phyloP scores from a whole-genome alignment of 2,888 invertebrate species.

The Drosophila eohydei region DNA sequence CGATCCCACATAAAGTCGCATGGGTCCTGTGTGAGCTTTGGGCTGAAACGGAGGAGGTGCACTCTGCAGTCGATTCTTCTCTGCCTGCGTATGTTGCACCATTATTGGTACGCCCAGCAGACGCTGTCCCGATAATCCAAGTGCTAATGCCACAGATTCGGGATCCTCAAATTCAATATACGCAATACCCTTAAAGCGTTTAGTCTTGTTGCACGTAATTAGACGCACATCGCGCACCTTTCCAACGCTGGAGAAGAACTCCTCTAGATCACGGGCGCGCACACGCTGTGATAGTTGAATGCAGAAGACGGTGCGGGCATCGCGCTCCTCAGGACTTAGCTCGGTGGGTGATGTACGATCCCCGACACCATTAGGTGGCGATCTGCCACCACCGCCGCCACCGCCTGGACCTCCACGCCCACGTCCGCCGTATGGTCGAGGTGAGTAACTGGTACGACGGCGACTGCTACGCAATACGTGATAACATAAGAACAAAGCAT shows the following conservation, averaged over 20 bases:
- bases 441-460: constrained; percentile 84
- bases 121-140: constrained; percentile 98
- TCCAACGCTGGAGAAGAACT: constrained; percentile 99
- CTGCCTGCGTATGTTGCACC: constrained; percentile 98
- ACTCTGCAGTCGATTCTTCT: constrained; percentile 96
- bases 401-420: constrained; percentile 75
- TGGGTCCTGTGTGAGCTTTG: constrained; percentile 96
- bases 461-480: constrained; percentile 60
- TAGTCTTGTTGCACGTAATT: constrained; percentile 99
- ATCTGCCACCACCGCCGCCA: constrained; percentile 47
- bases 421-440: constrained; percentile 83
- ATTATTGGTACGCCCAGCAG: constrained; percentile 98
- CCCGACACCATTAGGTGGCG: constrained; percentile 86
- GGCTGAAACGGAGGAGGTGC: constrained; percentile 93
- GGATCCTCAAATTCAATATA: constrained; percentile 99
- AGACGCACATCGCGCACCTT: constrained; percentile 99
- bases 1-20: constrained; percentile 98
- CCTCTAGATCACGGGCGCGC: constrained; percentile 96
- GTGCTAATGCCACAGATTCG: constrained; percentile 97
- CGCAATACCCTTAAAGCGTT: constrained; percentile 99
- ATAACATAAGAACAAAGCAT: background rate
- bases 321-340: constrained; percentile 97
- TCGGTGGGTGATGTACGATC: constrained; percentile 88
- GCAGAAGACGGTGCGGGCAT: constrained; percentile 99
- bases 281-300: constrained; percentile 99